phyloP scores from a whole-genome alignment of 2,113 vertebrate species.

The Ctenodactylus gundi region DNA sequence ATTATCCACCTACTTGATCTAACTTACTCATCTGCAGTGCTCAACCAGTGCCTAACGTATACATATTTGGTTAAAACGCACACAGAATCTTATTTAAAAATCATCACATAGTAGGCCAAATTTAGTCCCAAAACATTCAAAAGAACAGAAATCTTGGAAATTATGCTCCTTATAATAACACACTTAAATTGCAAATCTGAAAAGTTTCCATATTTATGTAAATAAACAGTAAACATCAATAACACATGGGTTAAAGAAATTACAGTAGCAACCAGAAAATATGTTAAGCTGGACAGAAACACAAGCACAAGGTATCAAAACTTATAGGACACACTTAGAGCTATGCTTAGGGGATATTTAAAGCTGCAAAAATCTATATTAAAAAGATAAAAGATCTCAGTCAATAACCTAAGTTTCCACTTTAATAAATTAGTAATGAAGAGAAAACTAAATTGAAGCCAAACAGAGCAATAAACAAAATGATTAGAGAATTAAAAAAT shows the following conservation, averaged over 20 bases:
- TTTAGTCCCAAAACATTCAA: background rate
- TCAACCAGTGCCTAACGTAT: background rate
- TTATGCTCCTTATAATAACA: background rate
- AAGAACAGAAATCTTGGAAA: background rate
- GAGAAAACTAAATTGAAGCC: slow-evolving; percentile 11
- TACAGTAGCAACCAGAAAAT: background rate
- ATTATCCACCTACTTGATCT: background rate
- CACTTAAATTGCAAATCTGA: background rate
- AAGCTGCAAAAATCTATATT: background rate
- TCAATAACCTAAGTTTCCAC: background rate
- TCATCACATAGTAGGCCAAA: background rate
- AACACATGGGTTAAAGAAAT: background rate
- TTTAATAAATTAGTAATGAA: background rate
- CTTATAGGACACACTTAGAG: background rate
- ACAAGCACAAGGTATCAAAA: background rate
- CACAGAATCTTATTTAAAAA: background rate
- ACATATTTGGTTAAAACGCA: background rate
- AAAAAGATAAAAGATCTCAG: slow-evolving; percentile 35
- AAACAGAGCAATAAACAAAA: background rate
- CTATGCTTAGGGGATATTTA: background rate
- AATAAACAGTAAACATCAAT: background rate
- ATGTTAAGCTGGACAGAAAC: background rate
- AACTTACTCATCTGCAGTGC: background rate
- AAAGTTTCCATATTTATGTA: background rate
- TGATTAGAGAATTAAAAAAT: background rate